Percentiles rank a stretch among this genome's conserved stretches.
Evolutionary conservation across 2,113 vertebrate genomes (phyloP).

Genomic region (Amazona guildingii): DNA sequence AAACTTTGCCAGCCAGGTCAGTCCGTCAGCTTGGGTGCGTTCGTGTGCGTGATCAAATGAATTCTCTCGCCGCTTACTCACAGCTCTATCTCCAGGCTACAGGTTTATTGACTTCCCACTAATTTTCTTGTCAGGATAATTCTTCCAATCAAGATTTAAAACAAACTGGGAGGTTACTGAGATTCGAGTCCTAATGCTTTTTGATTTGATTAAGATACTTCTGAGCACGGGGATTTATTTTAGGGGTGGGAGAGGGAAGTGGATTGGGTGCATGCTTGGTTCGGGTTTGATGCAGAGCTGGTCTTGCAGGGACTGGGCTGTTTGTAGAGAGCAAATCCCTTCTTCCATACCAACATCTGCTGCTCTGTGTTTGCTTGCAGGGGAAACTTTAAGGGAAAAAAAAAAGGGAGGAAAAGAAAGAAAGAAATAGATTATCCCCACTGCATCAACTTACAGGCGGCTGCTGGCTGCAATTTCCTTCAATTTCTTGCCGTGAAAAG

Average conservation of each 20-base stretch:
- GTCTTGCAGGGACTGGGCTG: slow-evolving; percentile 41
- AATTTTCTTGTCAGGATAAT: slow-evolving; percentile 77
- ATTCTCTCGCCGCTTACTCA: slow-evolving; percentile 26
- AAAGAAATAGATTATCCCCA: slow-evolving; percentile 68
- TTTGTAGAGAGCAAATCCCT: slow-evolving; percentile 61
- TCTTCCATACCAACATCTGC: slow-evolving; percentile 42
- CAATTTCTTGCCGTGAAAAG: slow-evolving; percentile 72
- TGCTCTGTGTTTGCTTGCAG: slow-evolving; percentile 60
- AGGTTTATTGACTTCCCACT: slow-evolving; percentile 73
- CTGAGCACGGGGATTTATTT: not conserved
- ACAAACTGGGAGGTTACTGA: slow-evolving; percentile 66
- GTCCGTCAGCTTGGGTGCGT: not conserved
- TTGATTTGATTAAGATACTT: slow-evolving; percentile 62
- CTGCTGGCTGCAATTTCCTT: slow-evolving; percentile 72
- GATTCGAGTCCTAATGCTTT: slow-evolving; percentile 52
- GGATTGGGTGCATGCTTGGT: not conserved
- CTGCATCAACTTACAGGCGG: slow-evolving; percentile 60
- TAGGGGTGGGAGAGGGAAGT: not conserved
- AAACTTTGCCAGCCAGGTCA: slow-evolving; percentile 57
- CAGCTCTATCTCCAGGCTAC: slow-evolving; percentile 60
- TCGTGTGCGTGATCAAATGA: not conserved
- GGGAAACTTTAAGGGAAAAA: not conserved
- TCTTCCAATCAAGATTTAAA: slow-evolving; percentile 78
- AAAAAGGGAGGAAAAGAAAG: not conserved
- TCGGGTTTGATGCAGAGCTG: slow-evolving; percentile 10